Conservation (phyloP, 2,888 invertebrate species). For the Oasisia sp. region DNA sequence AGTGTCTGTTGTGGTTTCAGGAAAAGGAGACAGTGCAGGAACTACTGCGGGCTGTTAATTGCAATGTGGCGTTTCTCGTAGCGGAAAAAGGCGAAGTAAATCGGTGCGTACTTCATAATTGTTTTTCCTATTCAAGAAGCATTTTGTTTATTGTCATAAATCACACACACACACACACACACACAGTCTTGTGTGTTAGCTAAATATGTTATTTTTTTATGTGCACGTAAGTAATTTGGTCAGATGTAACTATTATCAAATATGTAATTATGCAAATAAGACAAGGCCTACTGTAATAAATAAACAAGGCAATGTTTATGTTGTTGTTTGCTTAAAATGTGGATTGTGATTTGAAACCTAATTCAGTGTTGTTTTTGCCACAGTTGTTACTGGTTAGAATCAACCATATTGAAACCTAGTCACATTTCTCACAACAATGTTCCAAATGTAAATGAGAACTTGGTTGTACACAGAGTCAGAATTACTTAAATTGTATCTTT, state of each 20-base stretch:
- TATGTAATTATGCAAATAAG: not conserved
- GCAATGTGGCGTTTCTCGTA: slow-evolving; percentile 56
- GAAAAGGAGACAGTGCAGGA: slow-evolving; percentile 50
- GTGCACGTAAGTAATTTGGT: not conserved
- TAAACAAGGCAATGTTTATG: not conserved
- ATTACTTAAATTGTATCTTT: no score
- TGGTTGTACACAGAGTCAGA: no score
- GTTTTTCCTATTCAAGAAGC: not conserved
- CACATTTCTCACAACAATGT: no score
- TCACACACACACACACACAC: not conserved
- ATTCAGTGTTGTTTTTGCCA: no score
- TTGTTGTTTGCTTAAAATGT: no score
- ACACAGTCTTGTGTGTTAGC: not conserved
- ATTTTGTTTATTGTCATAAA: not conserved
- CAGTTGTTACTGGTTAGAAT: no score
- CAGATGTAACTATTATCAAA: not conserved
- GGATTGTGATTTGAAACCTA: no score
- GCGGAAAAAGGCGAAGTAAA: slow-evolving; percentile 55
- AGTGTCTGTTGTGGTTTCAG: slow-evolving; percentile 38
- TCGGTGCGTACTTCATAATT: slow-evolving; percentile 41
- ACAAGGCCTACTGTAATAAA: not conserved
- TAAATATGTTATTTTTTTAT: not conserved
- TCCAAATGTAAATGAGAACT: no score
- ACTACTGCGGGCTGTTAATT: slow-evolving; percentile 56
- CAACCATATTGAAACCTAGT: no score